Base-by-base conservation (phyloP, 1,140 invertebrate species). In the Diploscapter pachys region DNA sequence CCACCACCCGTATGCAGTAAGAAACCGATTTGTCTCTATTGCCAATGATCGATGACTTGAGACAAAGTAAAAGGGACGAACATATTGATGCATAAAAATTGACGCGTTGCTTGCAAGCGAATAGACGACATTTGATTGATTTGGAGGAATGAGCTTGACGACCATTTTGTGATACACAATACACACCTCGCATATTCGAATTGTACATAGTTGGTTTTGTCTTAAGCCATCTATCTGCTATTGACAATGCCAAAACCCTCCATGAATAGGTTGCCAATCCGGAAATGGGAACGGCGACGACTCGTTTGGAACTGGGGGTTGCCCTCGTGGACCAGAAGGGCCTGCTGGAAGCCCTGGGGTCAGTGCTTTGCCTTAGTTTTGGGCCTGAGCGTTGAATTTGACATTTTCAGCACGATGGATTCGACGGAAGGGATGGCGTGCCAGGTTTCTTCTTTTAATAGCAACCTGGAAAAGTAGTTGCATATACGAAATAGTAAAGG, bases 251-350 rank as follows among this genome's bases (percentile, higher is more conserved):
- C 63, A 65, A 65, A 48, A 11, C 9, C 31, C 63, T 11, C 50
- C 9, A 9, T 48, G n/a, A n/a, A 13, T 8, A 8, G 8, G 51
- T 63, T 75, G 74, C 49, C 55, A 57, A 13, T 75, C 74, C 66
- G 74, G 74, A 63, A 75, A 75, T 65, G 74, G 74, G 3, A 56
- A 63, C 8, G 62, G 69, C 50, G 71, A 72, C 11, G 75, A 72
- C 54, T 63, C 72, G 5, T 63, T 55, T 31, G 75, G 75, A 56
- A 72, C 75, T 9, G 75, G 75, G 55, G 75, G 75, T 59, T 76
- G 75, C n/a, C 75, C 75, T 55, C 50, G 59, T 59, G 75, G 75
- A 61, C 71, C 75, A 51, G 51, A 69, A 65, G 75, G 75, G 57
- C 63, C 75, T n/a, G 69, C 66, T 31, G 75, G 75, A 51, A 51